phyloP scores from a whole-genome alignment of 2,797 vertebrate genomes.

The Lophius americanus region DNA sequence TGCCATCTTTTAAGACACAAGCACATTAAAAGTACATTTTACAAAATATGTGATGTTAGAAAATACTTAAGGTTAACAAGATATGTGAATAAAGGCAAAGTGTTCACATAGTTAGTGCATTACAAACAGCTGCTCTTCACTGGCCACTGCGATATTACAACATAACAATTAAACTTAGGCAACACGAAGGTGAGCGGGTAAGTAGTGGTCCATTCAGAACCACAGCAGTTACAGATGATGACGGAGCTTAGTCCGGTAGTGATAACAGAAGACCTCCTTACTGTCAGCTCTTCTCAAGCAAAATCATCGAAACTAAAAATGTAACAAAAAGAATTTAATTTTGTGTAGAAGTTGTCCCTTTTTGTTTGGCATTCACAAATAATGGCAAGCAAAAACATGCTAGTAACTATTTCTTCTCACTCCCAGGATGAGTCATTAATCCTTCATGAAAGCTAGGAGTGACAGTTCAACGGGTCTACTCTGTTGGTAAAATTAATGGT shows the following conservation, averaged over 20 bases:
- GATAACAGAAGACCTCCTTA: constrained; percentile 22
- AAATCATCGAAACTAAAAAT: constrained; percentile 1
- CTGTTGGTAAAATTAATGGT: neutral
- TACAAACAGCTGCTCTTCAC: constrained; percentile 53
- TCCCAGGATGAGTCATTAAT: constrained; percentile 2
- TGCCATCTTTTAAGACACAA: constrained; percentile 11
- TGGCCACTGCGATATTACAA: constrained; percentile 13
- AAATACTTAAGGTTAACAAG: constrained; percentile 22
- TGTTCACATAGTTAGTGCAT: constrained; percentile 64
- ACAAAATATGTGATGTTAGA: constrained; percentile 22
- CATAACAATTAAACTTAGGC: constrained; percentile 24
- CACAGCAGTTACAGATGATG: constrained; percentile 8
- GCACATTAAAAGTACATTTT: constrained; percentile 6
- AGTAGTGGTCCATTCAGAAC: constrained; percentile 7
- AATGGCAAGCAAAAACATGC: neutral
- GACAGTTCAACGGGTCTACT: constrained; percentile 2
- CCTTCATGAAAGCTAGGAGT: neutral
- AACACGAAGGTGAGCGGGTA: constrained; percentile 23
- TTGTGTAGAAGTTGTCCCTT: neutral
- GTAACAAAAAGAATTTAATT: constrained; percentile 28
- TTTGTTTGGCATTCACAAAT: constrained; percentile 14
- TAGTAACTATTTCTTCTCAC: neutral
- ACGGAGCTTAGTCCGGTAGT: constrained; percentile 31
- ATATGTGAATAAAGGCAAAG: constrained; percentile 44
- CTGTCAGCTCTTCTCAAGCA: constrained; percentile 1